Conservation (phyloP, 2,888 invertebrate species). For the Eremobia ochroleuca region DNA sequence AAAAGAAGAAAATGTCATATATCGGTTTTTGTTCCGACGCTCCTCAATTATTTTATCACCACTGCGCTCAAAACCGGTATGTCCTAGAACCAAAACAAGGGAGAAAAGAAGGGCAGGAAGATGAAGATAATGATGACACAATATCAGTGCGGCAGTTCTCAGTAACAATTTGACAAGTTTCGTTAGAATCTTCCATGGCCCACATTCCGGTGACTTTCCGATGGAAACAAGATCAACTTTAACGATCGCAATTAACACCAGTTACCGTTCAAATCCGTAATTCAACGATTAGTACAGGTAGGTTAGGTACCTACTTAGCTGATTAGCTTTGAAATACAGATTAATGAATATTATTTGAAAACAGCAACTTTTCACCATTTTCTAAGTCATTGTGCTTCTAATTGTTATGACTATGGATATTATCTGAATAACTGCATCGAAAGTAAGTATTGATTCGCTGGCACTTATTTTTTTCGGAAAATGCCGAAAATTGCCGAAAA, state of each 20-base stretch:
- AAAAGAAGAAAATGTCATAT: no score
- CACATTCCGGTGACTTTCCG: slow-evolving; percentile 60
- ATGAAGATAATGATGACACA: not conserved
- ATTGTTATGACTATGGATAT: not conserved
- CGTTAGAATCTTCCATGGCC: slow-evolving; percentile 60
- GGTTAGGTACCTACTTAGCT: slow-evolving; percentile 27
- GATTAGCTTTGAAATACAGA: slow-evolving; percentile 4
- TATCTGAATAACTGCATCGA: not conserved
- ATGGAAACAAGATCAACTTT: slow-evolving; percentile 29
- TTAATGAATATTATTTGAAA: not conserved
- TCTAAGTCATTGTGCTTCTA: not conserved
- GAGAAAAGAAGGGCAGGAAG: not conserved
- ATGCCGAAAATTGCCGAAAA: not conserved
- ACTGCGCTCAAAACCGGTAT: no score
- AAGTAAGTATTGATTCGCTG: not conserved
- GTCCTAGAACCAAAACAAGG: no score
- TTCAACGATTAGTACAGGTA: slow-evolving; percentile 36
- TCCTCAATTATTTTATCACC: no score
- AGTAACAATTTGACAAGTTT: slow-evolving; percentile 9
- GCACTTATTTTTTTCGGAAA: not conserved
- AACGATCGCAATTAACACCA: slow-evolving; percentile 60
- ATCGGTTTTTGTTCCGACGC: no score
- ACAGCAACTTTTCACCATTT: not conserved
- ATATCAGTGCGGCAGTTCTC: not conserved
- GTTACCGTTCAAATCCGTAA: slow-evolving; percentile 52